Evolutionary conservation across 2,113 vertebrate species (phyloP).

Genomic region (Odobenus rosmarus): DNA sequence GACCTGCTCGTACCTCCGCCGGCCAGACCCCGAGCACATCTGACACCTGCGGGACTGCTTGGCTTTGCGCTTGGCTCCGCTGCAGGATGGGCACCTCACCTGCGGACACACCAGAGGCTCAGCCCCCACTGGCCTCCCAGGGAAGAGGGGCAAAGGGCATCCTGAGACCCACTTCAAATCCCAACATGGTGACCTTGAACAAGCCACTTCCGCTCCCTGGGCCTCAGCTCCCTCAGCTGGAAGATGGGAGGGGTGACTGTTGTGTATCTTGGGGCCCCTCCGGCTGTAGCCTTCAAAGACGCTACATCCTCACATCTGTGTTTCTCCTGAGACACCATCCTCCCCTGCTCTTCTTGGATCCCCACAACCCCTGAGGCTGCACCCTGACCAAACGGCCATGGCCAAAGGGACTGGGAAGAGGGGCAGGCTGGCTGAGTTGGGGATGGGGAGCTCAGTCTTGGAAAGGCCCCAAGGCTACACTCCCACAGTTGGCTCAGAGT

Average conservation of each 20-base stretch:
- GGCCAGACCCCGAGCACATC: slow-evolving; percentile 66
- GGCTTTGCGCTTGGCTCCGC: slow-evolving; percentile 50
- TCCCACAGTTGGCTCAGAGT: background rate
- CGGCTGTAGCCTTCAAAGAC: background rate
- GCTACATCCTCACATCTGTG: background rate
- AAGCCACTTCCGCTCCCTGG: background rate
- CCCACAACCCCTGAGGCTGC: rapidly evolving
- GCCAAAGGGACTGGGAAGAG: background rate
- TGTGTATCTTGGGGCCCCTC: background rate
- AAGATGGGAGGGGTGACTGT: rapidly evolving
- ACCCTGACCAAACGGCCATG: background rate
- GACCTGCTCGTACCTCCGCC: slow-evolving; percentile 50
- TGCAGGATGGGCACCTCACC: slow-evolving; percentile 62
- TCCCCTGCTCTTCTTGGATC: background rate
- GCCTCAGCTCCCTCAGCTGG: background rate
- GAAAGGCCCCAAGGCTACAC: background rate
- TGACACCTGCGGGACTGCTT: slow-evolving; percentile 66
- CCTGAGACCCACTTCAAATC: background rate
- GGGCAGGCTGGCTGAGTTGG: rapidly evolving
- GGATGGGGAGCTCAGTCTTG: background rate
- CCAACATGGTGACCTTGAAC: background rate
- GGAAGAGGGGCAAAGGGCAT: background rate
- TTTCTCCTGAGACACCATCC: background rate
- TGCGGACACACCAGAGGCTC: background rate
- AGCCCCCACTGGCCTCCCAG: background rate